A percentile compares a stretch with the other conserved stretches of the same genome.
These are phyloP conservation scores for Gnatocerus cornutus DNA, from an alignment of 2,888 invertebrate genomes.

Conservation along the genomic window DNA sequence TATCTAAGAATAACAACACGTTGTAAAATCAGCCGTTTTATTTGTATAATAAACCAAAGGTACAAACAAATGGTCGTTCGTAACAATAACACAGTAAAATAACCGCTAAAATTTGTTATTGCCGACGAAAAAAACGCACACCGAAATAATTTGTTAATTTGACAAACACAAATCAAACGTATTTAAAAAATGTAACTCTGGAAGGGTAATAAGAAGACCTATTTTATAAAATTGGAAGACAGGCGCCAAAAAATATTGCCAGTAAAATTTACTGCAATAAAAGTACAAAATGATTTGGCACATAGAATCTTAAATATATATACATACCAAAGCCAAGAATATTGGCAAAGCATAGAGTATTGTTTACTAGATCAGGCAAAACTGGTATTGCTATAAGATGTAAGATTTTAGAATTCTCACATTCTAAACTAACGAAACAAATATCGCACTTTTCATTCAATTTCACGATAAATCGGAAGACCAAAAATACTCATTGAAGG, in stretches of 20 bases:
- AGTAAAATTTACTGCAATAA: conserved; percentile 57
- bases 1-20: background rate
- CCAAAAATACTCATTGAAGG: conserved; percentile 52
- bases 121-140: conserved; percentile 28
- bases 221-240: conserved; percentile 67
- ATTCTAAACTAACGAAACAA: conserved; percentile 53
- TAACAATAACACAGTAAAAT: conserved; percentile 36
- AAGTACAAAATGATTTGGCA: conserved; percentile 60
- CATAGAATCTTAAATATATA: conserved; percentile 54
- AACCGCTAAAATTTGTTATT: conserved; percentile 30
- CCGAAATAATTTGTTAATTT: conserved; percentile 22
- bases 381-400: conserved; percentile 68
- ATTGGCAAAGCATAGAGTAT: conserved; percentile 66
- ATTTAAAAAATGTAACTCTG: conserved; percentile 21
- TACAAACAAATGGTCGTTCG: conserved; percentile 53
- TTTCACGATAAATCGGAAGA: conserved; percentile 50
- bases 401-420: conserved; percentile 62
- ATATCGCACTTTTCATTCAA: conserved; percentile 42
- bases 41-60: conserved; percentile 53
- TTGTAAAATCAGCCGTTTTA: conserved; percentile 56
- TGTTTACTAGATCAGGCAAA: conserved; percentile 67
- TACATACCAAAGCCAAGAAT: conserved; percentile 55
- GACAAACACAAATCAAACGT: conserved; percentile 19
- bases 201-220: conserved; percentile 35
- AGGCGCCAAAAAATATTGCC: conserved; percentile 63